These are phyloP conservation scores for Torymus texanus DNA, from an alignment of 2,888 invertebrate genomes.

Conservation along the genomic window DNA sequence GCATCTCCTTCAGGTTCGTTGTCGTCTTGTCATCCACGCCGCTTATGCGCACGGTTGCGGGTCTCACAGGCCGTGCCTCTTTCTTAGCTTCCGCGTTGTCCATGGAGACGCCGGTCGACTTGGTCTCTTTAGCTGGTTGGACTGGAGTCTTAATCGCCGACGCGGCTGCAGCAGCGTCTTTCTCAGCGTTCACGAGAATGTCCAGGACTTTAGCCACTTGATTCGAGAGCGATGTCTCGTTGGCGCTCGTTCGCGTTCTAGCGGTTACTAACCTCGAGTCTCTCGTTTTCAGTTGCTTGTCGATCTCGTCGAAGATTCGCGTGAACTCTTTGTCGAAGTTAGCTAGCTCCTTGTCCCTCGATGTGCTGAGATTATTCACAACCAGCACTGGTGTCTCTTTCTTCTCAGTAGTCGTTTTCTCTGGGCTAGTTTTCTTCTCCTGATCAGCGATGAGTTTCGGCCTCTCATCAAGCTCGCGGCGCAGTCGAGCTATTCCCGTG, in stretches of 20 bases:
- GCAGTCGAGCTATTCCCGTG: constrained; percentile 43
- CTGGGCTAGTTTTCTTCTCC: not conserved
- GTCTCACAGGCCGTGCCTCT: not conserved
- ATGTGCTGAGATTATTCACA: not conserved
- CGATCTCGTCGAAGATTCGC: constrained; percentile 69
- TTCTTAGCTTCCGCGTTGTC: not conserved
- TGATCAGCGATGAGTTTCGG: constrained; percentile 11
- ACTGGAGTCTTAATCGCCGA: constrained; percentile 6
- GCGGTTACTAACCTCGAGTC: not conserved
- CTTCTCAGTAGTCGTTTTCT: not conserved
- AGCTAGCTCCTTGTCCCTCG: constrained; percentile 53
- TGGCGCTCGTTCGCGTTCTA: not conserved
- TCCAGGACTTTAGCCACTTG: constrained; percentile 67
- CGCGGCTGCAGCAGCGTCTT: constrained; percentile 58
- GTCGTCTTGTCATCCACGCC: constrained; percentile 64
- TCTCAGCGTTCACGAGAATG: constrained; percentile 65
- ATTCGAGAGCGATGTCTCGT: constrained; percentile 58
- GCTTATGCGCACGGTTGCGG: constrained; percentile 52
- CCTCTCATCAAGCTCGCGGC: constrained; percentile 46
- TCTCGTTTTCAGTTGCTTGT: constrained; percentile 60
- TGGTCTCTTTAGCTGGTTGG: constrained; percentile 4
- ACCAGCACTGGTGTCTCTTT: not conserved
- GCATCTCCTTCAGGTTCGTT: constrained; percentile 80
- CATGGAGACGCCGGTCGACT: not conserved
- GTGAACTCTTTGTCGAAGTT: constrained; percentile 66